These are phyloP conservation scores for Phoebastria nigripes DNA, from an alignment of 2,797 vertebrate species.

Conservation along the genomic window DNA sequence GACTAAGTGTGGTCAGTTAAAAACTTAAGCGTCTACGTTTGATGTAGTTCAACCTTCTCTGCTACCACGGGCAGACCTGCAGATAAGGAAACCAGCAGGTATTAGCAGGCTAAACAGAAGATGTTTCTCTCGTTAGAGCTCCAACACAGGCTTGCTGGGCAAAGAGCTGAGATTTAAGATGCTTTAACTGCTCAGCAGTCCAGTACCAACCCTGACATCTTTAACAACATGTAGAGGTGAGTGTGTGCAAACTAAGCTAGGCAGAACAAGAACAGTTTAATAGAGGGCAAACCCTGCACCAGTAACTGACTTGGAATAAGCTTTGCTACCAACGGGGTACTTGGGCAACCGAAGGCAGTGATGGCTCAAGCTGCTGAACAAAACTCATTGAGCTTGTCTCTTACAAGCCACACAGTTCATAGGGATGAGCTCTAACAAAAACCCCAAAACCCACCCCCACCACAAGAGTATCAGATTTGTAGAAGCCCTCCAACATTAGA, in stretches of 20 bases:
- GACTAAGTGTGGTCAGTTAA: not conserved
- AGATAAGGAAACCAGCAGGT: not conserved
- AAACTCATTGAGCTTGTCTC: not conserved
- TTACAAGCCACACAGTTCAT: rapidly evolving
- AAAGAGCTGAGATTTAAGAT: not conserved
- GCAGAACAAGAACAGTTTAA: not conserved
- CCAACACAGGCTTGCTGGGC: rapidly evolving
- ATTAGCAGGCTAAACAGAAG: not conserved
- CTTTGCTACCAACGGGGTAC: not conserved
- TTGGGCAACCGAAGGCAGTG: rapidly evolving
- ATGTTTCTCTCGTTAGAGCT: not conserved
- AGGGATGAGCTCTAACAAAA: not conserved
- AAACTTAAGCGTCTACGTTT: not conserved
- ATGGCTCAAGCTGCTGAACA: not conserved
- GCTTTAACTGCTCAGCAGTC: not conserved
- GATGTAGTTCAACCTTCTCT: not conserved
- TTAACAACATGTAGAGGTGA: not conserved
- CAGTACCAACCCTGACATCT: not conserved
- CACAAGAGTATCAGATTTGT: not conserved
- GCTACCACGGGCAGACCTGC: not conserved
- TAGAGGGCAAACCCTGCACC: not conserved
- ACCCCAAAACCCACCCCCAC: not conserved
- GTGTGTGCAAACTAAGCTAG: no score
- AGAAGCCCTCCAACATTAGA: not conserved
- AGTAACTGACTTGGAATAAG: not conserved